Evolutionary conservation across 2,888 invertebrate species (phyloP).

Genomic region (Synergus umbraculus): DNA sequence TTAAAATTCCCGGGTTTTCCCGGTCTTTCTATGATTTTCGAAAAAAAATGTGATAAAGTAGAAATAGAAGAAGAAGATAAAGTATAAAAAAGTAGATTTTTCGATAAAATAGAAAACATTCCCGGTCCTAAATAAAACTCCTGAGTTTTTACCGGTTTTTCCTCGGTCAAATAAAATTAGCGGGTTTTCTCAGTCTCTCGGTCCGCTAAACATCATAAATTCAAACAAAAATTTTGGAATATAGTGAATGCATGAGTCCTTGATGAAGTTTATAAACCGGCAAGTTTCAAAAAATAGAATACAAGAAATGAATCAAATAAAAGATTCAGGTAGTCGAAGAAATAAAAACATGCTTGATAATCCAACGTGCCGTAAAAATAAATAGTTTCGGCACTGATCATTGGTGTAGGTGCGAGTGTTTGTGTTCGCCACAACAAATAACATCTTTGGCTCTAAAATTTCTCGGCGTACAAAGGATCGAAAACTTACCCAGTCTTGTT

Average conservation of each 20-base stretch:
- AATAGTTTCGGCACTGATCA: background rate
- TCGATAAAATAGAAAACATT: too few relatives aligned
- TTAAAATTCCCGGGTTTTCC: too few relatives aligned
- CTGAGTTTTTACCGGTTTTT: too few relatives aligned
- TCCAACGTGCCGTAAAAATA: background rate
- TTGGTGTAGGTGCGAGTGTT: conserved; percentile 58
- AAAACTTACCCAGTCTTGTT: conserved; percentile 77
- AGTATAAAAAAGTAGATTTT: too few relatives aligned
- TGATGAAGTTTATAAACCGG: background rate
- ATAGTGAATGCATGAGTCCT: background rate
- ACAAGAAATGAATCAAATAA: background rate
- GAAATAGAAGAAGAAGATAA: too few relatives aligned
- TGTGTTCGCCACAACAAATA: conserved; percentile 72
- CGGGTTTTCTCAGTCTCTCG: too few relatives aligned
- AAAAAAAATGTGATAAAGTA: too few relatives aligned
- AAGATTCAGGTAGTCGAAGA: background rate
- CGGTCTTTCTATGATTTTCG: too few relatives aligned
- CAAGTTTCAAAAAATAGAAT: background rate
- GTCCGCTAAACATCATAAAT: too few relatives aligned
- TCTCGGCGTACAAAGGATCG: conserved; percentile 52
- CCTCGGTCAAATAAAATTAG: too few relatives aligned
- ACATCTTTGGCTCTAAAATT: conserved; percentile 71
- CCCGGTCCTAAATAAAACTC: too few relatives aligned
- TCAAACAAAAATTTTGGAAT: conserved; percentile 27
- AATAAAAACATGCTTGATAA: background rate